Percentiles rank a stretch among this genome's conserved stretches.
These are phyloP conservation scores for Agapostemon virescens DNA, from an alignment of 2,888 invertebrate genomes.

Conservation along the genomic window DNA sequence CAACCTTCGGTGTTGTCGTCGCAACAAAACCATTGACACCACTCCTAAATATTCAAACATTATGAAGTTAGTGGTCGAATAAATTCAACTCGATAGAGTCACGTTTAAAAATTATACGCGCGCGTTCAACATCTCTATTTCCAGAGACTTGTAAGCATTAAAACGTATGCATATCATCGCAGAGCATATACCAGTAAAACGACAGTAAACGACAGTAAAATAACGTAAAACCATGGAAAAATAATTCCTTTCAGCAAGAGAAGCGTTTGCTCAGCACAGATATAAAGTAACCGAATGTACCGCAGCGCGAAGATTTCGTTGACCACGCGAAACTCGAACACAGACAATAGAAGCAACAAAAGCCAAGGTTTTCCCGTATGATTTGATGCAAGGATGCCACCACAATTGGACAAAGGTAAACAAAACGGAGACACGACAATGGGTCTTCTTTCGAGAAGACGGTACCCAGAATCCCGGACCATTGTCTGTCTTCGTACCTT, in stretches of 20 bases:
- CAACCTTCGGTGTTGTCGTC: too few relatives aligned
- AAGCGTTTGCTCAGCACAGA: neutral
- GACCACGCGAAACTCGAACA: constrained; percentile 39
- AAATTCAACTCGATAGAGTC: too few relatives aligned
- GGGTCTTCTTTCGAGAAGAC: constrained; percentile 61
- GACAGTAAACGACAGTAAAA: too few relatives aligned
- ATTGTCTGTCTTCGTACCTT: constrained; percentile 67
- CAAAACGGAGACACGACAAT: constrained; percentile 73
- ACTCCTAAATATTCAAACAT: too few relatives aligned
- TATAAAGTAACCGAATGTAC: constrained; percentile 8
- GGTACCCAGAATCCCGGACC: constrained; percentile 67
- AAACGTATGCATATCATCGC: neutral
- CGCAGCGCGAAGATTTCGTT: constrained; percentile 56
- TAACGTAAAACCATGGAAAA: neutral
- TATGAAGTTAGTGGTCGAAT: too few relatives aligned
- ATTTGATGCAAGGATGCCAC: constrained; percentile 61
- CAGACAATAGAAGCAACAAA: constrained; percentile 15
- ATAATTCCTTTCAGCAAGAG: neutral
- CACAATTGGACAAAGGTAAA: constrained; percentile 74
- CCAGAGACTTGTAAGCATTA: neutral
- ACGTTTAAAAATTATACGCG: too few relatives aligned
- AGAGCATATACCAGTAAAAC: neutral
- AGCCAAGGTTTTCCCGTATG: constrained; percentile 38
- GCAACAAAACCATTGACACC: too few relatives aligned
- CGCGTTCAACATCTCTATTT: too few relatives aligned